phyloP scores from a whole-genome alignment of 1,140 invertebrate genomes.

The Dendrolimus punctatus region DNA sequence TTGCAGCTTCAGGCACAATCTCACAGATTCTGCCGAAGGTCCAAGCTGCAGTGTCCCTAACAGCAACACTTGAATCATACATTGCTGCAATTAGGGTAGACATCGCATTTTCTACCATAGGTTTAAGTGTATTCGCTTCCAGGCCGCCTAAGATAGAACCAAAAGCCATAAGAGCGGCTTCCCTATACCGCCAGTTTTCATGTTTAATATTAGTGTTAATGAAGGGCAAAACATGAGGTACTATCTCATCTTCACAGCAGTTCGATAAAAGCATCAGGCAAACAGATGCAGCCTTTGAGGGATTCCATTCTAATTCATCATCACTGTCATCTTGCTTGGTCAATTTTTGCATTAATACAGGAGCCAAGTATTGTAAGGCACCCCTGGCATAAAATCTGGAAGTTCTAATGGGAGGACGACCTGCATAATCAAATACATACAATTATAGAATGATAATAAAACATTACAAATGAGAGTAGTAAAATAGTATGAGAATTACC shows the following conservation, averaged over 20 bases:
- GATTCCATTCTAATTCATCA: constrained; percentile 99
- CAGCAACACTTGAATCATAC: constrained; percentile 93
- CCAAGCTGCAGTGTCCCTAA: constrained; percentile 98
- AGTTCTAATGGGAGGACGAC: constrained; percentile 90
- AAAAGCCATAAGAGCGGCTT: constrained; percentile 99
- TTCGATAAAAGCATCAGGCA: constrained; percentile 98
- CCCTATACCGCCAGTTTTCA: constrained; percentile 94
- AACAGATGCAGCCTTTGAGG: constrained; percentile 99
- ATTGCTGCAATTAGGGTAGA: constrained; percentile 94
- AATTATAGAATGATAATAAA: constrained; percentile 4
- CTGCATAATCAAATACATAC: constrained; percentile 48
- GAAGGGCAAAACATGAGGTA: constrained; percentile 97
- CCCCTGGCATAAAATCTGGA: constrained; percentile 96
- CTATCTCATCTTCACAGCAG: constrained; percentile 97
- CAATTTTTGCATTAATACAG: constrained; percentile 93
- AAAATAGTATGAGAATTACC: constrained; percentile 29
- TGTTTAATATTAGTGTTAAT: constrained; percentile 96
- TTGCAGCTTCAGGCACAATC: constrained; percentile 95
- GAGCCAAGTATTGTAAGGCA: constrained; percentile 95
- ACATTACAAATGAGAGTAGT: not conserved
- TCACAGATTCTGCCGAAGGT: constrained; percentile 98
- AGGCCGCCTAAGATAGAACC: constrained; percentile 97
- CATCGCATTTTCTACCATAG: constrained; percentile 97
- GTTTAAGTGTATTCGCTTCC: constrained; percentile 89
- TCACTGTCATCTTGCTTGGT: constrained; percentile 96